A percentile compares a stretch with the other conserved stretches of the same genome.
Conservation (phyloP, 2,113 vertebrate species). For the Trematomus loennbergii region DNA sequence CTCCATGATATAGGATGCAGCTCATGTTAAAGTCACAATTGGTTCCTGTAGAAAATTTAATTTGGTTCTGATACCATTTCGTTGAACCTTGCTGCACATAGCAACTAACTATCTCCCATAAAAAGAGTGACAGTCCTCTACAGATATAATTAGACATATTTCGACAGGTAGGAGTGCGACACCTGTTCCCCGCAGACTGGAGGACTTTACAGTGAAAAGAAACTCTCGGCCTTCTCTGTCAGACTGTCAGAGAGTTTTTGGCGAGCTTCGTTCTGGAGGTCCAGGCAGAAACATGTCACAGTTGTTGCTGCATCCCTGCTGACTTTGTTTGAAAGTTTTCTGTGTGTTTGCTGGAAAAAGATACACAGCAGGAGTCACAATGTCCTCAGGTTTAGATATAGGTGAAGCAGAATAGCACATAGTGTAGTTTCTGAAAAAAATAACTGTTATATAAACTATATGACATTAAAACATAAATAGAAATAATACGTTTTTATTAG, state of each 20-base stretch:
- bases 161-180: constrained; percentile 1
- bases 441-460: no score
- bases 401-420: no score
- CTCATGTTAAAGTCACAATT: no score
- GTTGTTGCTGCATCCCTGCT: neutral
- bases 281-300: neutral
- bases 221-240: constrained; percentile 17
- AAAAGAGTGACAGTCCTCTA: neutral
- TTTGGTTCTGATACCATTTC: no score
- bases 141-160: constrained; percentile 28
- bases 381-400: constrained; percentile 5
- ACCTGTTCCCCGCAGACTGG: neutral
- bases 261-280: neutral
- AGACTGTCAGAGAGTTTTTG: constrained; percentile 17
- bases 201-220: constrained; percentile 1
- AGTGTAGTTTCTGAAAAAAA: no score
- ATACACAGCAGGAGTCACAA: neutral
- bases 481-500: neutral
- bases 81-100: no score
- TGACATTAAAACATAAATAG: neutral
- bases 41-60: no score
- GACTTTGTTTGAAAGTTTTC: neutral
- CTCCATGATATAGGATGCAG: no score
- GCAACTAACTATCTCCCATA: neutral
- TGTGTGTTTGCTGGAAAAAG: neutral